phyloP scores from a whole-genome alignment of 2,797 vertebrate species.

The Heterohyrax brucei region DNA sequence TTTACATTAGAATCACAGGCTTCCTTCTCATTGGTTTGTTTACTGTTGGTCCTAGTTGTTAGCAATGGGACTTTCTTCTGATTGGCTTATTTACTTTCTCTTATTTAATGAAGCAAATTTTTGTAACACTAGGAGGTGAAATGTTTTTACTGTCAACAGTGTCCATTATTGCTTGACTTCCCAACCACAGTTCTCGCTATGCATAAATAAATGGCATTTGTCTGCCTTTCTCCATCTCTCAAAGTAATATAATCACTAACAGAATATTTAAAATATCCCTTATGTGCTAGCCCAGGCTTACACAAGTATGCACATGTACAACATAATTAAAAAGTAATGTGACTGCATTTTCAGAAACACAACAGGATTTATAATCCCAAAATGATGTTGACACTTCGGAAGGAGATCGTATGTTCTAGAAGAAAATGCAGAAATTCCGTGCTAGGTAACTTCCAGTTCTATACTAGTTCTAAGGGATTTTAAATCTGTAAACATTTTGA shows the following conservation, averaged over 20 bases:
- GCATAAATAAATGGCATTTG: constrained; percentile 42
- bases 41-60: not conserved
- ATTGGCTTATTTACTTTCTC: constrained; percentile 37
- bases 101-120: constrained; percentile 61
- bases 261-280: constrained; percentile 24
- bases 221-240: constrained; percentile 7
- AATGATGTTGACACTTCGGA: not conserved
- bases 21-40: constrained; percentile 43
- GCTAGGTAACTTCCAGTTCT: not conserved
- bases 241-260: constrained; percentile 22
- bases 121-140: constrained; percentile 38
- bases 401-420: not conserved
- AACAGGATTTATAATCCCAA: not conserved
- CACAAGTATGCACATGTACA: not conserved
- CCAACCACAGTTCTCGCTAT: not conserved
- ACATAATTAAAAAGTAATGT: constrained; percentile 34
- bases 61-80: not conserved
- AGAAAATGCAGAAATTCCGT: not conserved
- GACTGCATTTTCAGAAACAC: constrained; percentile 33
- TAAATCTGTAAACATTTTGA: constrained; percentile 40
- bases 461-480: not conserved
- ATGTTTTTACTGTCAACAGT: not conserved
- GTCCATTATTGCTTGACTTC: not conserved
- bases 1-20: not conserved
- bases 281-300: not conserved